Base-by-base conservation (phyloP, 2,797 vertebrate genomes). In the Molossus molossus region DNA sequence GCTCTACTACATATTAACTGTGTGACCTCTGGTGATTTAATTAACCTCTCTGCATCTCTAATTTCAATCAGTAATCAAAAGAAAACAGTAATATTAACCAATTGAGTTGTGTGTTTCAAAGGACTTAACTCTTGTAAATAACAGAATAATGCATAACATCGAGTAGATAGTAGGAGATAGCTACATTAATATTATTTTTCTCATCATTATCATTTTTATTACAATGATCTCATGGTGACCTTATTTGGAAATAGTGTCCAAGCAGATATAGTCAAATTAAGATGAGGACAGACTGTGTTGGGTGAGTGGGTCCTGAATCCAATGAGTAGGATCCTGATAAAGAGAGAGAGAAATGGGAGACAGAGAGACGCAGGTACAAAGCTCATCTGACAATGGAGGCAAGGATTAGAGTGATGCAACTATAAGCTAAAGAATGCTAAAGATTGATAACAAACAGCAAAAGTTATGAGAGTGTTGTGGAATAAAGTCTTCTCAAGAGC, bases 161-260 rank as follows among this genome's bases (percentile, higher is more conserved):
- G 33, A 45, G 13, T 57, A 15, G 33, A 4, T 33, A 72, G 6
- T 37, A 50, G 17, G 5, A 80, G 50, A 50, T 84, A 94, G 20
- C 23, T 82, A 27, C 75, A 79, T 77, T 40, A 79, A 33, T 67
- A 90, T 17, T 58, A 33, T 86, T 87, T 87, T 84, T 97, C 3
- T 73, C n/a, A 65, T 80, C 6, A 85, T 33, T 65, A 72, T 81
- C 17, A 53, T 53, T 75, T 94, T 64, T 69, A 64, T 90, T 73
- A 11, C 57, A 23, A 45, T 86, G 55, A 64, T 17, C 14, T 37
- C 5, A 64, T 75, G 45, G 33, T 64, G 48, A 62, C 6, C n/a
- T 94, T 55, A 72, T 90, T 20, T 92, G 48, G n/a, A 85, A 94
- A 90, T 70, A 77, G 21, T 29, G 27, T 53, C 25, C 53, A 53